Evolutionary conservation across 2,113 vertebrate genomes (phyloP), one percentile per base, ranked within the genome.

Genomic region (Heptranchias perlo): DNA sequence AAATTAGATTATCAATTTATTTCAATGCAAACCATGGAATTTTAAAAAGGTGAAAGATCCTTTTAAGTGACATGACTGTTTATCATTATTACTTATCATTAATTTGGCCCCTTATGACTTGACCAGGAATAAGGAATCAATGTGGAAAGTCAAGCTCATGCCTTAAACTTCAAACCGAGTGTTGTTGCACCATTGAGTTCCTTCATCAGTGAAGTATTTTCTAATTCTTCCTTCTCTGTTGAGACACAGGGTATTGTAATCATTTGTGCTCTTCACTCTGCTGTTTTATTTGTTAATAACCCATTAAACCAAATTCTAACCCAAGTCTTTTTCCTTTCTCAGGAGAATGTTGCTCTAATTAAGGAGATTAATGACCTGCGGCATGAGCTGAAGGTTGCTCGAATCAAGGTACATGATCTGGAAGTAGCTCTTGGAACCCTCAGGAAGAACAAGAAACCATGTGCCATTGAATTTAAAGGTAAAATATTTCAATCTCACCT

Each of bases 331-430:
- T 62, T 64, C 96, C 31, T 96, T 92, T 96, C 96, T 54, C 96
- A 98, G 98, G 98, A 98, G 97, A 98, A 98, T 16, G 96, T 98
- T 96, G 97, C 96, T 93, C 97, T 98, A 96, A 98, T 98, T 96
- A 98, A 98, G 95, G 98, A 98, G 96, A 98, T 98, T 23, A 98
- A 98, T 96, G 97, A 98, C 67, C 97, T 98, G 96, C 87, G 97
- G 25, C 96, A 97, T 96, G 97, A 98, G 69, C 96, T 98, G 96
- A 98, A 97, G 69, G 64, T 97, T 49, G 97, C 97, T 21, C 97
- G 97, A 0, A 89, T 96, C 8, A 97, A 97, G 96, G 87, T 97
- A 62, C 97, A 97, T 54, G 96, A 97, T 69, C 97, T 98, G 64
- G 96, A 96, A 96, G 96, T 97, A 96, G 86, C 97, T 16, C 96